Evolutionary conservation across 2,113 vertebrate species (phyloP).

Genomic region (Phainopepla nitens): DNA sequence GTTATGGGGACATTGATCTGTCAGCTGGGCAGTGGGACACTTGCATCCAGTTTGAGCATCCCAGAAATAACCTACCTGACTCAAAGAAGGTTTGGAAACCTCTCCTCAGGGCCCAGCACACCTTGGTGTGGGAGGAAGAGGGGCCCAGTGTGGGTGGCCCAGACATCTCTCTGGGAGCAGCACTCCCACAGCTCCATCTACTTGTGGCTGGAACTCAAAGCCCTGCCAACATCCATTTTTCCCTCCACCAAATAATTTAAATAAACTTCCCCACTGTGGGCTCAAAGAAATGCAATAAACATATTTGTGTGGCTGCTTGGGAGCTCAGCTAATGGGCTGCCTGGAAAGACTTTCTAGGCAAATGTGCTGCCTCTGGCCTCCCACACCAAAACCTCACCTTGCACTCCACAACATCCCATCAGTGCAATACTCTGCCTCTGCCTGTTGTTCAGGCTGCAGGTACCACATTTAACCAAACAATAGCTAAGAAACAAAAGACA

Average conservation of each 20-base stretch:
- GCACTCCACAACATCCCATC: fast-evolving
- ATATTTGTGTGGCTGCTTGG: background rate
- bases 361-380: background rate
- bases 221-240: background rate
- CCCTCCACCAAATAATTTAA: background rate
- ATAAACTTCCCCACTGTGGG: background rate
- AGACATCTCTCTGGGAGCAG: background rate
- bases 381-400: background rate
- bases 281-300: background rate
- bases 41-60: background rate
- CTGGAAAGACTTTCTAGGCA: background rate
- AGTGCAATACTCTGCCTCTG: background rate
- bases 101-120: background rate
- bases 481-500: slow-evolving; percentile 3
- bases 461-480: slow-evolving; percentile 4
- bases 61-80: background rate
- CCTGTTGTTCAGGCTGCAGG: background rate
- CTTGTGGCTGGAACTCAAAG: background rate
- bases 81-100: background rate
- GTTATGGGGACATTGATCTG: background rate
- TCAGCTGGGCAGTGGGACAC: background rate
- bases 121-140: background rate
- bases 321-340: background rate
- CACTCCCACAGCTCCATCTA: background rate
- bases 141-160: background rate